These are phyloP conservation scores for Pterophyllum scalare DNA, from an alignment of 2,113 vertebrate species.

Conservation along the genomic window DNA sequence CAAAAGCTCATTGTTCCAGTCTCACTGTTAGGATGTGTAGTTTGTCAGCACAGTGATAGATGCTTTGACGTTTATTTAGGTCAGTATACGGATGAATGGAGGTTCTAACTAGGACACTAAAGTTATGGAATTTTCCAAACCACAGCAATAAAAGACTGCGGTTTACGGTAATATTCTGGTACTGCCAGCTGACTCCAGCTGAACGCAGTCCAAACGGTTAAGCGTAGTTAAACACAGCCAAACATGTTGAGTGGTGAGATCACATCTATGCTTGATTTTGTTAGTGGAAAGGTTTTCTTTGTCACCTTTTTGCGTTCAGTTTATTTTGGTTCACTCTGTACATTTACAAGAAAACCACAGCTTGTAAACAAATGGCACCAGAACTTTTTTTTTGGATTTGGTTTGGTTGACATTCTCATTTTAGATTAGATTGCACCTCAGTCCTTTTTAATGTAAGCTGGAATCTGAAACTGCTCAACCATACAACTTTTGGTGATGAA, in stretches of 20 bases:
- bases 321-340: conserved; percentile 10
- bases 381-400: not conserved
- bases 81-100: conserved; percentile 26
- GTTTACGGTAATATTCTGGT: conserved; percentile 63
- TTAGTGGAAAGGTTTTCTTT: conserved; percentile 34
- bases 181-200: conserved; percentile 55
- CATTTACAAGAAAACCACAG: conserved; percentile 26
- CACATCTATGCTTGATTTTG: conserved; percentile 35
- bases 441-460: not conserved
- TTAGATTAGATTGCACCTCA: not conserved
- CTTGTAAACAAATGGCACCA: conserved; percentile 19
- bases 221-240: conserved; percentile 42
- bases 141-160: conserved; percentile 56
- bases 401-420: not conserved
- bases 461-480: not conserved
- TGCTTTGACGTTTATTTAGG: conserved; percentile 36
- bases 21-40: not conserved
- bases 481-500: not conserved
- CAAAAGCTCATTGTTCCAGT: not conserved
- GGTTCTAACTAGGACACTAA: conserved; percentile 40
- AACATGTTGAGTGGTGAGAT: conserved; percentile 49
- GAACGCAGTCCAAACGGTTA: conserved; percentile 52
- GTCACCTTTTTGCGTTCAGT: conserved; percentile 31
- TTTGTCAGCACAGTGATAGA: not conserved
- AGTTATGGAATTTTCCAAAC: conserved; percentile 69